Evolutionary conservation across 2,113 vertebrate genomes (phyloP), one percentile per base, ranked within the genome.

Genomic region (Salvator merianae): DNA sequence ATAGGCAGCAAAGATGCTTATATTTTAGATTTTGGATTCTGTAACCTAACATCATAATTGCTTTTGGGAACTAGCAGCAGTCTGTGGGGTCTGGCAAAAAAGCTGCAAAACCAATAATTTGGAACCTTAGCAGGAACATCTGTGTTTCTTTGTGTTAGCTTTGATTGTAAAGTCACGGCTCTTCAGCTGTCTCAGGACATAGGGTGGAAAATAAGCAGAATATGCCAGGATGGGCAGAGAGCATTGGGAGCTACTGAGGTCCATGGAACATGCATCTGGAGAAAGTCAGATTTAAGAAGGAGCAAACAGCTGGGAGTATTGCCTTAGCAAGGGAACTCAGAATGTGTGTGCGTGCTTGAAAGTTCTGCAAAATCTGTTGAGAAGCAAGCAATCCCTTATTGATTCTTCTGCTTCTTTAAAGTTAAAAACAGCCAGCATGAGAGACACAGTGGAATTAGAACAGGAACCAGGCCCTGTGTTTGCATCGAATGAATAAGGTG

Each of bases 321-420:
- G 30, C 84, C 87, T 84, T 81, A 68, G 53, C 59, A 10, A 24
- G 38, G 26, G 71, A 73, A 73, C 22, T 73, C 69, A 36, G 69
- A 18, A 28, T 16, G 40, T 32, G 47, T 53, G 47, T 76, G 47
- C 5, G 7, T 10, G 14, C n/a, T n/a, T n/a, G n/a, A n/a, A n/a
- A n/a, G n/a, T 76, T 70, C 20, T 20, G 16, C 69, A 5, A 70
- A 70, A 70, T 70, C 34, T 20, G 18, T 36, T 34, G 8, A 20
- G 14, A 70, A 6, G 18, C 30, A 70, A 34, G 32, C 34, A 70
- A 70, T 70, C 69, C 9, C 18, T 34, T 16, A 20, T 70, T 22
- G 30, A 18, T 30, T 10, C 28, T n/a, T 66, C 65, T 30, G 7
- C 28, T 63, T 66, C n/a, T 66, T n/a, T 66, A 30, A 66, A 66